Percentiles rank a stretch among this genome's conserved stretches.
Conservation (phyloP, 92 coral and sea anemone genomes). For the Actinernus sp. region DNA sequence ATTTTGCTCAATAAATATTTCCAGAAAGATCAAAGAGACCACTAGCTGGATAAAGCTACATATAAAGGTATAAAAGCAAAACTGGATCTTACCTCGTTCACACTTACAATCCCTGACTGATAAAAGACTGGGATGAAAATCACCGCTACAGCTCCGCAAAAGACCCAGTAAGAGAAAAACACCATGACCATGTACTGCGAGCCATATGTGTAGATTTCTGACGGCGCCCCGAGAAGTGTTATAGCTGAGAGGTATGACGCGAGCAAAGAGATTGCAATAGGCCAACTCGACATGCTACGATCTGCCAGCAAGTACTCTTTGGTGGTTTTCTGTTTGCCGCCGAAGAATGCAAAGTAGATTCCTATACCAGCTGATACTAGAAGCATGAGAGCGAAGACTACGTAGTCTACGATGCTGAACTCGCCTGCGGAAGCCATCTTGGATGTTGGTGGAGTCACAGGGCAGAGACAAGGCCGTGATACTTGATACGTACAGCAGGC, state of each 20-base stretch:
- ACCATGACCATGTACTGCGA: slow-evolving; percentile 28
- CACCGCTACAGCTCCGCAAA: slow-evolving; percentile 6
- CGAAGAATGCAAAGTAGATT: slow-evolving; percentile 30
- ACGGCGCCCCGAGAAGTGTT: slow-evolving; percentile 68
- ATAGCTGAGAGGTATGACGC: slow-evolving; percentile 74
- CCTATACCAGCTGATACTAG: slow-evolving; percentile 65
- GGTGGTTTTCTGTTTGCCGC: slow-evolving; percentile 61
- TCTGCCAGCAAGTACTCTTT: slow-evolving; percentile 57
- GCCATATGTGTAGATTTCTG: slow-evolving; percentile 68
- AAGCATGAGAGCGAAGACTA: slow-evolving; percentile 62
- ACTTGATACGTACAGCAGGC: too few species aligned
- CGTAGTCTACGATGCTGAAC: slow-evolving; percentile 56
- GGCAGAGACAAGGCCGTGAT: too few species aligned
- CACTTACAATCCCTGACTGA: not conserved
- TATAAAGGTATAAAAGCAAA: too few species aligned
- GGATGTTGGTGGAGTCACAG: too few species aligned
- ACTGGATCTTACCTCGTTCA: slow-evolving; percentile 21
- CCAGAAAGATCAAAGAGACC: too few species aligned
- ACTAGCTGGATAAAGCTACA: too few species aligned
- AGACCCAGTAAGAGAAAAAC: slow-evolving; percentile 1
- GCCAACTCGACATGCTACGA: slow-evolving; percentile 47
- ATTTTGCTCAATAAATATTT: too few species aligned
- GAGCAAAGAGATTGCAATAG: slow-evolving; percentile 67
- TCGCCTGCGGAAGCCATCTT: too few species aligned
- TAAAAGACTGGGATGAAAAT: slow-evolving; percentile 11